phyloP scores from a whole-genome alignment of 2,888 invertebrate species.

The Rhagium mordax region DNA sequence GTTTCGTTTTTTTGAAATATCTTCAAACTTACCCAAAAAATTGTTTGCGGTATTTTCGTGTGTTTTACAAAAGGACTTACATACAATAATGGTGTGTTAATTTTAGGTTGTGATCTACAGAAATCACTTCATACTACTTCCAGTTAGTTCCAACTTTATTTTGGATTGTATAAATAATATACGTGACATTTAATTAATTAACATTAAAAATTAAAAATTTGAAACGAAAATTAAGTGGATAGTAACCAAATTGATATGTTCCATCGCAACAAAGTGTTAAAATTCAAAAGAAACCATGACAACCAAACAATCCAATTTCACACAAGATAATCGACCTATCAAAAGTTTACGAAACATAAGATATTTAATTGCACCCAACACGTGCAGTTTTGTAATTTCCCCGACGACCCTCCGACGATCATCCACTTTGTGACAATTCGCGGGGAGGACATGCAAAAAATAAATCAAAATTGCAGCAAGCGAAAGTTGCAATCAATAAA shows the following conservation, averaged over 20 bases:
- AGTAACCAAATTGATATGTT: conserved; percentile 23
- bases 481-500: conserved; percentile 69
- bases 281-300: conserved; percentile 52
- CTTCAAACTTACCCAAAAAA: too few relatives aligned
- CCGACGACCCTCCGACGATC: conserved; percentile 21
- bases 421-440: conserved; percentile 3
- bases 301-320: conserved; percentile 49
- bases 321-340: conserved; percentile 48
- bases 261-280: conserved; percentile 28
- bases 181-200: background rate
- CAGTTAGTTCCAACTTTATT: too few relatives aligned
- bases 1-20: too few relatives aligned
- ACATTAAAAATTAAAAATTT: background rate
- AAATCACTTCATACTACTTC: too few relatives aligned
- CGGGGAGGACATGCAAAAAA: conserved; percentile 49
- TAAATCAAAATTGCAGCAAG: conserved; percentile 59
- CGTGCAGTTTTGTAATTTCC: conserved; percentile 1
- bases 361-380: conserved; percentile 10
- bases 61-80: too few relatives aligned
- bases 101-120: too few relatives aligned
- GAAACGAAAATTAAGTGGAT: conserved; percentile 8
- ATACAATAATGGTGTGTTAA: too few relatives aligned
- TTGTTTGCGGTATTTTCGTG: too few relatives aligned
- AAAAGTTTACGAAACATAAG: conserved; percentile 33
- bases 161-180: background rate